These are phyloP conservation scores for Ibidorhyncha struthersii DNA, from an alignment of 2,113 vertebrate genomes.

Conservation along the genomic window DNA sequence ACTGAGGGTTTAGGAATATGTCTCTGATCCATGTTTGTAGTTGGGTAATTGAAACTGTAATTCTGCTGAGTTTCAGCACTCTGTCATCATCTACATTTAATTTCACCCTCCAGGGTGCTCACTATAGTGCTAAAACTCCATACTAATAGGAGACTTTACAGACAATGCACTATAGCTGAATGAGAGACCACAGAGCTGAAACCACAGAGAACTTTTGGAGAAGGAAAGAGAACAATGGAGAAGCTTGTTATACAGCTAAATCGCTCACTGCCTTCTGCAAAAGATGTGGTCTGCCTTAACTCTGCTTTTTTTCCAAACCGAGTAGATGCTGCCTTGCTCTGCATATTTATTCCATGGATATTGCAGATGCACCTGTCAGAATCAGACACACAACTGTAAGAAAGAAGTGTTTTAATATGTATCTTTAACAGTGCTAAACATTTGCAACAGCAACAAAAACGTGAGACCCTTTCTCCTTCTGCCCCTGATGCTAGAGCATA, in stretches of 20 bases:
- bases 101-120: slow-evolving; percentile 26
- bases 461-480: background rate
- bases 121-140: slow-evolving; percentile 24
- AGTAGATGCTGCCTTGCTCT: background rate
- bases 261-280: background rate
- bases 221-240: background rate
- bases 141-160: slow-evolving; percentile 24
- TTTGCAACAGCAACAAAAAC: background rate
- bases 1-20: background rate
- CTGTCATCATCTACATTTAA: slow-evolving; percentile 52
- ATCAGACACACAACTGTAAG: background rate
- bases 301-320: background rate
- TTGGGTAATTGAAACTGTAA: slow-evolving; percentile 61
- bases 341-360: background rate
- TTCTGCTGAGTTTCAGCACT: slow-evolving; percentile 54
- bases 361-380: background rate
- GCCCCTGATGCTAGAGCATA: background rate
- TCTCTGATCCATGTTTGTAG: slow-evolving; percentile 36
- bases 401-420: background rate
- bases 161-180: background rate
- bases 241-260: background rate
- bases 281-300: background rate
- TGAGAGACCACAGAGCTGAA: background rate
- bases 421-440: background rate
- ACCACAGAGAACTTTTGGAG: background rate